These are phyloP conservation scores for Hoplostethus atlanticus DNA, from an alignment of 2,797 vertebrate species.

Conservation along the genomic window DNA sequence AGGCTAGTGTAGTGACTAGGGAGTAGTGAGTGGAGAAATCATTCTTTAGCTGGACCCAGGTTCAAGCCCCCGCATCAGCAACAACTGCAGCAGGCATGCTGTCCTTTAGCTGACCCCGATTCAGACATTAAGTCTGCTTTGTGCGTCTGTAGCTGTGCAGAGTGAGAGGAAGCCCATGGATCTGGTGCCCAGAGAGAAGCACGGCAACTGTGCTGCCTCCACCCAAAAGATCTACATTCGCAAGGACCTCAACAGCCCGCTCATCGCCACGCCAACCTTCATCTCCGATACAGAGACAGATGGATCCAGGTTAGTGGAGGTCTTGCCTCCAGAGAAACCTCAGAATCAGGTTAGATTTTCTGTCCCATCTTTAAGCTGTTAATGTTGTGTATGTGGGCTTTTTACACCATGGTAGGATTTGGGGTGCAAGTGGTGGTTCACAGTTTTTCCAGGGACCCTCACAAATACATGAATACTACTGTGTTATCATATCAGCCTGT, in stretches of 20 bases:
- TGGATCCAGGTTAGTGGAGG: slow-evolving; percentile 87
- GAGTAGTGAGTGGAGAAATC: too few species aligned
- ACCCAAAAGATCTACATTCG: slow-evolving; percentile 99
- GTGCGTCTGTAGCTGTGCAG: slow-evolving; percentile 90
- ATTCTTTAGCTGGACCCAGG: background rate
- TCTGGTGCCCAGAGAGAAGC: slow-evolving; percentile 94
- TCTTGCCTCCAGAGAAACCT: slow-evolving; percentile 8
- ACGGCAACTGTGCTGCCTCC: slow-evolving; percentile 96
- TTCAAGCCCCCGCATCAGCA: background rate
- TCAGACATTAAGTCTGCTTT: slow-evolving; percentile 4
- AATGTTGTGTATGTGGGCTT: background rate
- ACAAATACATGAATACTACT: too few species aligned
- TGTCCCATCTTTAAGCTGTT: background rate
- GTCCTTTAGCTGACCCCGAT: too few species aligned
- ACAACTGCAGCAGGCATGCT: background rate
- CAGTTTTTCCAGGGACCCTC: background rate
- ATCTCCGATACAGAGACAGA: slow-evolving; percentile 96
- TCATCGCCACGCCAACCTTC: slow-evolving; percentile 97
- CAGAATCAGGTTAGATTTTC: background rate
- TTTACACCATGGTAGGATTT: background rate
- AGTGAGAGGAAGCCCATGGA: slow-evolving; percentile 98
- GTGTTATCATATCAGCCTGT: background rate
- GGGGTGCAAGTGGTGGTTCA: background rate
- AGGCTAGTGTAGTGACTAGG: too few species aligned
- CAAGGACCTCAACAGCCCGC: slow-evolving; percentile 95